phyloP scores from a whole-genome alignment of 2,797 vertebrate species.

The Scarus forsteni region DNA sequence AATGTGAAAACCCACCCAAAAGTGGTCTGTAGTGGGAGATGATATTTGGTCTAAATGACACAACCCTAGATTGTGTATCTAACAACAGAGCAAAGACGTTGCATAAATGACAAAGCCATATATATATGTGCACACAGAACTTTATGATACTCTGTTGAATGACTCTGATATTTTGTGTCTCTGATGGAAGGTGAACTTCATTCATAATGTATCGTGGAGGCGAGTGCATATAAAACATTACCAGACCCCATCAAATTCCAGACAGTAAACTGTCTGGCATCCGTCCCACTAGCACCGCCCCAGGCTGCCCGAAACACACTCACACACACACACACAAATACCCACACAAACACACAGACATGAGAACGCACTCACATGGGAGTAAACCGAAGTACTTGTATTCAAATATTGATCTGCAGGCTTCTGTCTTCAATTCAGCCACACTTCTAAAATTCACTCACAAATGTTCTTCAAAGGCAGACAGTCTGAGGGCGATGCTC shows the following conservation, averaged over 20 bases:
- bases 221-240: constrained; percentile 63
- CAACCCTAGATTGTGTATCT: too few relatives aligned
- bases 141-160: not conserved
- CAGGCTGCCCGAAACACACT: constrained; percentile 32
- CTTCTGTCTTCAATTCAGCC: constrained; percentile 62
- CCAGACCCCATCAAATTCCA: constrained; percentile 69
- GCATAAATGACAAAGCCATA: constrained; percentile 12
- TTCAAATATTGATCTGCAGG: constrained; percentile 73
- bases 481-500: constrained; percentile 18
- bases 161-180: constrained; percentile 39
- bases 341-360: constrained; percentile 28
- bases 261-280: constrained; percentile 68
- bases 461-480: constrained; percentile 44
- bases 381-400: constrained; percentile 62
- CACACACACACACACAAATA: constrained; percentile 23
- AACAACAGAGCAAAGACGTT: not conserved
- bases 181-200: constrained; percentile 64
- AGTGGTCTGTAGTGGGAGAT: too few relatives aligned
- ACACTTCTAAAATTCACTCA: constrained; percentile 54
- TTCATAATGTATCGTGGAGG: constrained; percentile 69
- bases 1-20: too few relatives aligned
- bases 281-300: constrained; percentile 58
- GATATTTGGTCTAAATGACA: too few relatives aligned
- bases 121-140: not conserved
- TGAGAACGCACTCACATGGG: constrained; percentile 31